A percentile compares a stretch with the other conserved stretches of the same genome.
phyloP scores from a whole-genome alignment of 2,113 vertebrate species.

The Dicerorhinus sumatrensis region DNA sequence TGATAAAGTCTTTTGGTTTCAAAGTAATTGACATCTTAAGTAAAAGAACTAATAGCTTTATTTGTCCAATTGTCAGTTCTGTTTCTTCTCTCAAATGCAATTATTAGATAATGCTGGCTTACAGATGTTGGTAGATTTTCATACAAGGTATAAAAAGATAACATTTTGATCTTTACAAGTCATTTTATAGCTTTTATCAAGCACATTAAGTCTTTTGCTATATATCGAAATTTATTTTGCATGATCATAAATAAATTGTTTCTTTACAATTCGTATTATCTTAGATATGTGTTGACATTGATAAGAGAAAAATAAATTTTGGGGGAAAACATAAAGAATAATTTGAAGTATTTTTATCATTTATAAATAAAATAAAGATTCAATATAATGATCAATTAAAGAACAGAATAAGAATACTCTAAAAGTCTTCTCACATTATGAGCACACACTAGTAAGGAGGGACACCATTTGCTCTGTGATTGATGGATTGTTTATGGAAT shows the following conservation, averaged over 20 bases:
- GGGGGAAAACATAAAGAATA: not conserved
- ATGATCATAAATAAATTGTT: not conserved
- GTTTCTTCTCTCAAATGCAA: constrained; percentile 59
- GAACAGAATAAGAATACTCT: not conserved
- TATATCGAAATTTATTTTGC: not conserved
- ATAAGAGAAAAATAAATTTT: not conserved
- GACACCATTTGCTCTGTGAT: not conserved
- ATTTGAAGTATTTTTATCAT: not conserved
- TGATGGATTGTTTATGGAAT: not conserved
- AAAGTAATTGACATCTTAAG: constrained; percentile 57
- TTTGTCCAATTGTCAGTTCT: constrained; percentile 57
- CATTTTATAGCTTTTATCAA: not conserved
- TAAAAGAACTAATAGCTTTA: constrained; percentile 72
- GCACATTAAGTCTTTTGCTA: not conserved
- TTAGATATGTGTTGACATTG: not conserved
- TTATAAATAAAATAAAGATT: constrained; percentile 8
- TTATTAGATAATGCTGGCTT: constrained; percentile 58
- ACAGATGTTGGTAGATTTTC: not conserved
- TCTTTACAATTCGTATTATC: not conserved
- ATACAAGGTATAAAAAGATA: not conserved
- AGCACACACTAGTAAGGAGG: not conserved
- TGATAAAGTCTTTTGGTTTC: constrained; percentile 78
- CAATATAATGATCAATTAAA: not conserved
- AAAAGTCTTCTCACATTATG: not conserved
- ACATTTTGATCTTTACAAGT: not conserved